phyloP scores from a whole-genome alignment of 2,888 invertebrate genomes.

The Cephalotes varians region DNA sequence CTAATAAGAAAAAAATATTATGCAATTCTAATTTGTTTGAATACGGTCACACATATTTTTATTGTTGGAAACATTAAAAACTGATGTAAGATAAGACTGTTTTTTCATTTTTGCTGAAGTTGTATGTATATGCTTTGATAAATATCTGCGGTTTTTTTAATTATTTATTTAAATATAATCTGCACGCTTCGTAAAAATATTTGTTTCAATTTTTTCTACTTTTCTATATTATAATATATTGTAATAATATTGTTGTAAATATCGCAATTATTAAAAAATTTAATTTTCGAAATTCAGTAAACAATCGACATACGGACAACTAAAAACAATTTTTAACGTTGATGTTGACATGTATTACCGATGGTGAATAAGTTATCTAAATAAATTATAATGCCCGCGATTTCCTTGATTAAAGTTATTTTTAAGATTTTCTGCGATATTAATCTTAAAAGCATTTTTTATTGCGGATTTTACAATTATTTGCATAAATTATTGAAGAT shows the following conservation, averaged over 20 bases:
- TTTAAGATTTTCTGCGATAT: background rate
- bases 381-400: too few species aligned
- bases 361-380: too few species aligned
- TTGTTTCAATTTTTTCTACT: background rate
- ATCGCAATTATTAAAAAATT: background rate
- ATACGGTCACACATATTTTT: background rate
- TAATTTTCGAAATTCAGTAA: background rate
- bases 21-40: background rate
- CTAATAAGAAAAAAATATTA: background rate
- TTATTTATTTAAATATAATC: background rate
- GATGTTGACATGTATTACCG: too few species aligned
- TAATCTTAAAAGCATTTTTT: background rate
- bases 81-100: background rate
- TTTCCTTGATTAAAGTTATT: too few species aligned
- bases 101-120: background rate
- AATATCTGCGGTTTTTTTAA: background rate
- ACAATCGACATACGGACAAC: background rate
- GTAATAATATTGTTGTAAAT: background rate
- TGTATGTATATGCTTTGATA: background rate
- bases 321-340: slow-evolving; percentile 13
- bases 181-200: background rate
- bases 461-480: background rate
- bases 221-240: background rate
- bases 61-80: background rate
- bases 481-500: background rate